Evolutionary conservation across 2,797 vertebrate genomes (phyloP), one percentile per base, ranked within the genome.

Genomic region (Falco rusticolus): DNA sequence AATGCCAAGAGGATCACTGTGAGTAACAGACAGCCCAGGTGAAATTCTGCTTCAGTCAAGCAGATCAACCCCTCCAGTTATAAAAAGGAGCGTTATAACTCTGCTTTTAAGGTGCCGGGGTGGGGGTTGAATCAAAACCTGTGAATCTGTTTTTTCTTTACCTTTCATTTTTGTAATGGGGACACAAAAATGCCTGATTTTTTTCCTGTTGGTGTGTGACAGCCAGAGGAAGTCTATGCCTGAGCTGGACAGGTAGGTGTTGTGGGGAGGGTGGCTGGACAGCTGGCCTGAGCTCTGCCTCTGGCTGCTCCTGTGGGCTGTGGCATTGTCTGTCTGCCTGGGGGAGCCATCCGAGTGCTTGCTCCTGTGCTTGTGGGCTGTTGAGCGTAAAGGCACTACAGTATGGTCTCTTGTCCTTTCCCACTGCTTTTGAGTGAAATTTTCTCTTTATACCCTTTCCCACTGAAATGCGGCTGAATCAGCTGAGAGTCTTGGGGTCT

Each of bases 1-100:
- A 16, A 18, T 4, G 1, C 0, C 0, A 19, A 77, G 63, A 29
- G 17, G 6, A 48, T 78, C 39, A 37, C 31, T 64, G 28, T 53
- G 53, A 43, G 10, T 33, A 57, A 29, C n/a, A 69, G 47, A 56
- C 45, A 60, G 34, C 21, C 50, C 16, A 21, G 28, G 15, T 57
- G 29, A 47, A 57, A 50, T 64, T 79, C 64, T 47, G 59, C 43
- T 63, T 10, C 22, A 33, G 14, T 57, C 41, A 26, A 19, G 48
- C 24, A 78, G 21, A 51, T 68, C 50, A 60, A 9, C 31, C 60
- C 16, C 51, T 81, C n/a, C 26, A 31, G 37, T 34, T 60, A 1
- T 8, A 31, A 54, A 61, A 65, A 12, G 17, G 31, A 63, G 22
- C 5, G 6, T 3, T 69, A 7, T 21, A 63, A 57, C 33, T 72